Evolutionary conservation across 1,140 invertebrate species (phyloP), one percentile per base, ranked within the genome.

Genomic region (Diachasmimorpha longicaudata): DNA sequence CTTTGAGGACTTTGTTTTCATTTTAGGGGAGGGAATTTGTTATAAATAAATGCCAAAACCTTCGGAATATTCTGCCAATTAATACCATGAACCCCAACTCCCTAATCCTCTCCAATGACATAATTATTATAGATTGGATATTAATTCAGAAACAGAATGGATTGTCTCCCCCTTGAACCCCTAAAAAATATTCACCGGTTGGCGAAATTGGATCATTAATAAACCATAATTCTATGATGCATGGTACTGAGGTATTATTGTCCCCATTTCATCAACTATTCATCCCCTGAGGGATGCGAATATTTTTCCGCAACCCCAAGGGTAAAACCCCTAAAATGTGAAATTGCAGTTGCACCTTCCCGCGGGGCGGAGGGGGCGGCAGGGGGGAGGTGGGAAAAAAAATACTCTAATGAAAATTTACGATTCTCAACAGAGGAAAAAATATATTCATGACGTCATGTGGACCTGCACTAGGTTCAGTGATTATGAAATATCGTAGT

Each of bases 401-500:
- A 21, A 19, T 21, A 19, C 25, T 19, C 14, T 72, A 72, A 72
- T 72, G 70, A 72, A 72, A 72, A 72, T 72, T 72, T 72, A 72
- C 70, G 70, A 72, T 70, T 71, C 42, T 19, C 21, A 4, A 21
- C 14, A 52, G 11, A 72, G 13, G 48, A 58, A 72, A 72, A 72
- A 72, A 72, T 52, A 58, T 16, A 14, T n/a, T 58, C 14, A 72
- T 72, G 70, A 72, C 48, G 70, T 72, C 44, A 55, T 48, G 10
- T 21, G 31, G 36, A n/a, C 8, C 48, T 63, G 25, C 21, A 31
- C 44, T 36, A 19, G 58, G 16, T 14, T 55, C 70, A 52, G 55
- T 73, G 71, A 73, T 63, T 73, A 73, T 73, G 71, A 73, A 73
- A 73, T 73, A 73, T 73, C 31, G 55, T 55, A 73, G 23, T 73